Conservation (phyloP, 2,888 invertebrate species). For the Rhabditoides inermis region DNA sequence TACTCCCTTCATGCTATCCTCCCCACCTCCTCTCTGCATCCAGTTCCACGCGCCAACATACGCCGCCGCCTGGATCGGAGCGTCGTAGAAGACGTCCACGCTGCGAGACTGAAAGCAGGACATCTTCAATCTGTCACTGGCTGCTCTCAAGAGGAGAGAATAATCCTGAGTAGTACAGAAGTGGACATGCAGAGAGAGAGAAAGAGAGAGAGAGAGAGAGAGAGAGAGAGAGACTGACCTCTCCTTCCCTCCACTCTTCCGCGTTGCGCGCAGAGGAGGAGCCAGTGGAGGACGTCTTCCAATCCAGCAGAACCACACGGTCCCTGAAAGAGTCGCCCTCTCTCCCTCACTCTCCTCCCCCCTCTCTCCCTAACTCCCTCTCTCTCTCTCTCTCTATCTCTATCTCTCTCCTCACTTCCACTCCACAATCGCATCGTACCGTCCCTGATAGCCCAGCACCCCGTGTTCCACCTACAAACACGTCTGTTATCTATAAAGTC, state of each 20-base stretch:
- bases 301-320: conserved; percentile 16
- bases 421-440: conserved; percentile 26
- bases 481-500: too few species aligned
- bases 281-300: conserved; percentile 19
- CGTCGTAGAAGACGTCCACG: conserved; percentile 12
- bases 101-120: not conserved
- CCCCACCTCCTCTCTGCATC: too few species aligned
- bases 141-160: too few species aligned
- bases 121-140: too few species aligned
- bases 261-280: conserved; percentile 6
- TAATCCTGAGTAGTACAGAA: too few species aligned
- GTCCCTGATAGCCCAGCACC: conserved; percentile 15
- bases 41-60: conserved; percentile 24
- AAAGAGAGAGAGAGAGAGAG: too few species aligned
- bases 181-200: too few species aligned
- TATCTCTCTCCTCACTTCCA: conserved; percentile 10
- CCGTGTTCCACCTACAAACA: conserved; percentile 12
- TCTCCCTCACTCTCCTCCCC: too few species aligned
- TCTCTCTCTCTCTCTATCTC: conserved; percentile 26
- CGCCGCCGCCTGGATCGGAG: conserved; percentile 23
- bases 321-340: conserved; percentile 10
- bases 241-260: too few species aligned
- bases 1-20: too few species aligned
- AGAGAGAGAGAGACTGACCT: too few species aligned
- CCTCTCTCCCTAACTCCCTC: conserved; percentile 9